Base-by-base conservation (phyloP, 2,797 vertebrate species). In the Masticophis lateralis region DNA sequence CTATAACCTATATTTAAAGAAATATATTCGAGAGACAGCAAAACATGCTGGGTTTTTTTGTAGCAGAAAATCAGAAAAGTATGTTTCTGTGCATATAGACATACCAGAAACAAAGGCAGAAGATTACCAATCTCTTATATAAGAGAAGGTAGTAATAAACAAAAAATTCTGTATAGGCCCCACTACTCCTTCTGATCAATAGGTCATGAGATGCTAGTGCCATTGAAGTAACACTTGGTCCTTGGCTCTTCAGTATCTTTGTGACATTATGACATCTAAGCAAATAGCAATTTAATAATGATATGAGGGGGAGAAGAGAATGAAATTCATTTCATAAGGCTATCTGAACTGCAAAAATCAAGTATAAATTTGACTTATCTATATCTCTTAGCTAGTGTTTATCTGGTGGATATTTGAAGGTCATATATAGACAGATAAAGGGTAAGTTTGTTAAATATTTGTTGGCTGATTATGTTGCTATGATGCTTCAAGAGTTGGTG, bases 381-480 rank as follows among this genome's bases (percentile, higher is more conserved):
- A 22, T 79, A 79, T 43, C 18, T 79, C 32, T 43, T 43, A 79
- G 16, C 69, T 79, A 79, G 16, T 20, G 3, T 0, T 20, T 20
- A 79, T 43, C 1, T 79, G 16, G 18, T 79, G 69, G 32, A 43
- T 79, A 79, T 79, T 79, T 79, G n/a, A 32, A 69, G n/a, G 13
- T 6, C 14, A 32, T 32, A 32, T 32, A 6, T 32, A 3, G 18
- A 43, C 69, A 37, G 13, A 69, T 43, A 74, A 93, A 88, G 53
- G 94, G 74, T 37, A 79, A 93, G 55, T 22, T 94, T 92, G 53
- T 94, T 92, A 94, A 61, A 88, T 91, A 83, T 6, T 57, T 51
- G 79, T 94, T 93, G 95, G 90, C 95, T 94, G 95, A 95, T 51
- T 5, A 93, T 83, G 16, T 90, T 53, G 25, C 92, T 95, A 57